Percentiles rank a stretch among this genome's conserved stretches.
phyloP scores from a whole-genome alignment of 2,113 vertebrate genomes.

The Hippocampus comes region DNA sequence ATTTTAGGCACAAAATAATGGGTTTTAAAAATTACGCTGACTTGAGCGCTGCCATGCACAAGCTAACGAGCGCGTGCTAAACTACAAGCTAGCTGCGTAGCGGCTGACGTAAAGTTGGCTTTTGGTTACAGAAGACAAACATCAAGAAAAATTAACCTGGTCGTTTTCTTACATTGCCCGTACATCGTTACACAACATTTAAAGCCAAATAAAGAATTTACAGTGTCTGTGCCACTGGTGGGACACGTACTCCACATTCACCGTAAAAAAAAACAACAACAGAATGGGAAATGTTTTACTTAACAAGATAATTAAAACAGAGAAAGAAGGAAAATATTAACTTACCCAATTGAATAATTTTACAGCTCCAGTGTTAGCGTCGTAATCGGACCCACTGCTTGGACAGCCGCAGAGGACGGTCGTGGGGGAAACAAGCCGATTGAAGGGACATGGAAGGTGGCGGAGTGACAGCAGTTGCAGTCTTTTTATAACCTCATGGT shows the following conservation, averaged over 20 bases:
- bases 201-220: neutral
- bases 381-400: slow-evolving; percentile 70
- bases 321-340: neutral
- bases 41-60: neutral
- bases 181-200: neutral
- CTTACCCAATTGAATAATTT: slow-evolving; percentile 70
- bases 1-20: neutral
- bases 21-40: neutral
- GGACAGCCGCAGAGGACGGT: slow-evolving; percentile 63
- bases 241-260: neutral
- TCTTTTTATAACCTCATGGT: slow-evolving; percentile 65
- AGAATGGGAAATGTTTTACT: no score
- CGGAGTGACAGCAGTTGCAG: neutral
- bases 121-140: neutral
- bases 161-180: neutral
- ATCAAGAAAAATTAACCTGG: neutral
- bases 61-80: neutral
- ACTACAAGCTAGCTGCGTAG: neutral
- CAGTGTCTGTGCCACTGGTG: neutral
- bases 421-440: slow-evolving; percentile 28
- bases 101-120: neutral
- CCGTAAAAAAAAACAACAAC: neutral
- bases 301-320: no score
- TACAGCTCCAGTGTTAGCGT: slow-evolving; percentile 77
- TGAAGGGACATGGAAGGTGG: slow-evolving; percentile 59